Base-by-base conservation (phyloP, 2,113 vertebrate genomes). In the Urocitellus parryii region DNA sequence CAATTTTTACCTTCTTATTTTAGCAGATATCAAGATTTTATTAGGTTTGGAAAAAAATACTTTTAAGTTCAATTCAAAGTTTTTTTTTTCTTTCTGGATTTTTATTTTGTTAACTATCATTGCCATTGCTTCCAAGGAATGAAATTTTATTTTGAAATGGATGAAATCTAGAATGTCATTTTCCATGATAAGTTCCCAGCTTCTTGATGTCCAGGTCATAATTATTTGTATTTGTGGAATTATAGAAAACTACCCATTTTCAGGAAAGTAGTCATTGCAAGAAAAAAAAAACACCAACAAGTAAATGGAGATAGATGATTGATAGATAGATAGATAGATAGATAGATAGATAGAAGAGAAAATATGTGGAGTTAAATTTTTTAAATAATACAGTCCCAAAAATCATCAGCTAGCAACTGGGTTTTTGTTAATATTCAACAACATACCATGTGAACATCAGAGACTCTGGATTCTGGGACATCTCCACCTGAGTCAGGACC, bases 121-220 rank as follows among this genome's bases (percentile, higher is more conserved):
- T 87, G 67, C 20, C 27, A 25, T 56, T 85, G 37, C 32, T 84
- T 77, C 22, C 24, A 70, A 74, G 13, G 22, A 81, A 25, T 58
- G 3, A 20, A 22, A 32, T 92, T 90, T 87, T 78, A 88, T 94
- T 96, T 90, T 61, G 73, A 94, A 88, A 48, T 2, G 25, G 56
- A 34, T 63, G 32, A 85, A 94, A 67, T 81, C 83, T 48, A 37
- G 13, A 67, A 37, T 80, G 73, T 70, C 37, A 37, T 58, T 94
- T 82, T 85, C 16, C 76, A 0, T 37, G 39, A 27, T 51, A 61
- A 25, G 32, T 77, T 79, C 56, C 5, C 53, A 84, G 34, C 82
- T 48, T 48, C 48, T 78, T 48, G 29, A 53, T 83, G 82, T 56
- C 48, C 51, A 90, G 51, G 18, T 95, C 27, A 34, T 56, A 82